Percentiles rank a stretch among this genome's conserved stretches.
phyloP scores from a whole-genome alignment of 2,113 vertebrate species.

The Oplegnathus fasciatus region DNA sequence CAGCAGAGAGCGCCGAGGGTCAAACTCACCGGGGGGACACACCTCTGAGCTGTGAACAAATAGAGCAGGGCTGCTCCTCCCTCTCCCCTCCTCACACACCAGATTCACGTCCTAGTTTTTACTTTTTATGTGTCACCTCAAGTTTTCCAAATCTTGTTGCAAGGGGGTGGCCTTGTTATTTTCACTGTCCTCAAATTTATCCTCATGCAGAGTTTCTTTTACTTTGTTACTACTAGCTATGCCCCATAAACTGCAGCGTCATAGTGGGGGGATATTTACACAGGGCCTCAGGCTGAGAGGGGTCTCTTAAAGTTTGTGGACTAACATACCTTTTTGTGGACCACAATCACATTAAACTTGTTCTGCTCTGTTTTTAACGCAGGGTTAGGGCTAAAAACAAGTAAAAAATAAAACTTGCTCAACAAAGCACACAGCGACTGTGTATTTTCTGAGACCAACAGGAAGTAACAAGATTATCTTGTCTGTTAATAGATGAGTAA shows the following conservation, averaged over 20 bases:
- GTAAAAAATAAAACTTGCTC: not conserved
- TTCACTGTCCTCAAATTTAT: constrained; percentile 45
- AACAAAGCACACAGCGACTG: not conserved
- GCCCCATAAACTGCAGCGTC: constrained; percentile 27
- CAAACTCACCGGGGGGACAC: constrained; percentile 47
- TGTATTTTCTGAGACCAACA: no score
- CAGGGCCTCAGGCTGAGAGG: not conserved
- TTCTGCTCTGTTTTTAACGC: not conserved
- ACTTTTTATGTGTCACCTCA: constrained; percentile 76
- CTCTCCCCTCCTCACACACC: constrained; percentile 19
- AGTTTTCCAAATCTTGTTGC: constrained; percentile 61
- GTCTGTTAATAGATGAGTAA: not conserved
- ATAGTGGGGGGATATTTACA: not conserved
- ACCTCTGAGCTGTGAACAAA: constrained; percentile 61
- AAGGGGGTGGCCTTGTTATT: constrained; percentile 71
- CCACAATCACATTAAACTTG: not conserved
- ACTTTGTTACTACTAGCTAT: constrained; percentile 40
- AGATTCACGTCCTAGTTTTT: constrained; percentile 72
- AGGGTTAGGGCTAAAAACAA: not conserved
- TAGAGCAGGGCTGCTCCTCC: constrained; percentile 47
- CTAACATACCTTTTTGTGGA: not conserved
- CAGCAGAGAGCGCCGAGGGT: constrained; percentile 55
- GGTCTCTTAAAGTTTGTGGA: not conserved
- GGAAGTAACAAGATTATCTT: no score
- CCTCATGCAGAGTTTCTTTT: constrained; percentile 43